Evolutionary conservation across 2,113 vertebrate species (phyloP), one percentile per base, ranked within the genome.

Genomic region (Daboia siamensis): DNA sequence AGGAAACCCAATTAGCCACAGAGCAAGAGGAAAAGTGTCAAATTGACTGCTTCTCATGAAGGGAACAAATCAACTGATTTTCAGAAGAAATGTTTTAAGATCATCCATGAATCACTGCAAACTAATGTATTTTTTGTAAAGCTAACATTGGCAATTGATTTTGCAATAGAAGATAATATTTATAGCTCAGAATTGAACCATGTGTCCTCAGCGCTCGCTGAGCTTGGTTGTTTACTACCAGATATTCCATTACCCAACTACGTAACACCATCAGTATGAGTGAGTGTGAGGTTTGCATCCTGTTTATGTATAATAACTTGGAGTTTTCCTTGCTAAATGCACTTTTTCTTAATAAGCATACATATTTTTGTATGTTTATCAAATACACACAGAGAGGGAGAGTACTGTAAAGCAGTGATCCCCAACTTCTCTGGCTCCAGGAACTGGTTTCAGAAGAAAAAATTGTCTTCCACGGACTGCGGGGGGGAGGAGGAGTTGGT

Each of bases 11-110:
- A 56, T 61, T 44, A 93, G 20, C 59, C 3, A 24, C 0, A 39
- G 74, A 0, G 0, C 0, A 0, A 33, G 84, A 89, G 33, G 85
- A 88, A 6, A 11, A 57, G 93, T 85, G 56, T 56, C 74, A 3
- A 0, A 33, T 44, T 88, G 20, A 12, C 74, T 39, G 20, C 55
- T 0, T 57, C 39, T 56, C 84, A 48, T 51, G 84, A 93, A 52
- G 46, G 90, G 52, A 13, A 51, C 21, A 61, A 87, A 54, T 51
- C 0, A 74, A 23, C 84, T 93, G 89, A 85, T 21, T 85, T 11
- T 69, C 80, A n/a, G 90, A n/a, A 64, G 5, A 94, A 91, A 87
- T 46, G 69, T 91, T 94, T 51, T 85, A n/a, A 57, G 9, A 44
- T 90, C 59, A 26, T 90, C 0, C 0, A 85, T 88, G 33, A 15